Conservation (phyloP, 2,888 invertebrate genomes). For the Polymixis flavicincta region DNA sequence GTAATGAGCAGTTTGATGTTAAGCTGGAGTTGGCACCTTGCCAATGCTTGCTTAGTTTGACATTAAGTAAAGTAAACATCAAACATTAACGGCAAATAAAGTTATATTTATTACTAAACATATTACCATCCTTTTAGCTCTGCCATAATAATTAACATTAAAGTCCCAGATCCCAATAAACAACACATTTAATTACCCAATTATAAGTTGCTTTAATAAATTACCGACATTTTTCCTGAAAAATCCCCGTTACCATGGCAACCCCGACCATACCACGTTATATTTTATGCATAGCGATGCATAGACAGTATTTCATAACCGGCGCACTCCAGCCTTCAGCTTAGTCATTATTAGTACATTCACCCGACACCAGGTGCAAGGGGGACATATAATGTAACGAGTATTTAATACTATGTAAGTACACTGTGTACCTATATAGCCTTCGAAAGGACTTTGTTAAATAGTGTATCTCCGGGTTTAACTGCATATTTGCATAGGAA, state of each 20-base stretch:
- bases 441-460: conserved; percentile 22
- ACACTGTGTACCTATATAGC: conserved; percentile 21
- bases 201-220: not conserved
- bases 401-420: conserved; percentile 45
- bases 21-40: conserved; percentile 18
- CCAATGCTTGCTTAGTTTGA: conserved; percentile 36
- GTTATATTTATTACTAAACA: conserved; percentile 32
- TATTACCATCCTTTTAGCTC: conserved; percentile 5
- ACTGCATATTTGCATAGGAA: conserved; percentile 46
- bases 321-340: conserved; percentile 55
- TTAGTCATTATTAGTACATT: conserved; percentile 62
- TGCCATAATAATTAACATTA: not conserved
- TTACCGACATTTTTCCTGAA: conserved; percentile 3
- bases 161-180: not conserved
- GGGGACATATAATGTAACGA: conserved; percentile 49
- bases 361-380: conserved; percentile 63
- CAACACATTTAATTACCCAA: not conserved
- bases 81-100: conserved; percentile 33
- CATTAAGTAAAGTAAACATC: conserved; percentile 33
- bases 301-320: conserved; percentile 61
- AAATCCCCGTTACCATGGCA: not conserved
- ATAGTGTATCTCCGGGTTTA: conserved; percentile 33
- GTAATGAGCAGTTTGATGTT: conserved; percentile 16
- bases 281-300: conserved; percentile 24
- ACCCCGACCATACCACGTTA: not conserved